A percentile compares a stretch with the other conserved stretches of the same genome.
These are phyloP conservation scores for Tethya wilhelma DNA, from an alignment of 37 sponge, comb jelly and placozoan genomes.

Conservation along the genomic window DNA sequence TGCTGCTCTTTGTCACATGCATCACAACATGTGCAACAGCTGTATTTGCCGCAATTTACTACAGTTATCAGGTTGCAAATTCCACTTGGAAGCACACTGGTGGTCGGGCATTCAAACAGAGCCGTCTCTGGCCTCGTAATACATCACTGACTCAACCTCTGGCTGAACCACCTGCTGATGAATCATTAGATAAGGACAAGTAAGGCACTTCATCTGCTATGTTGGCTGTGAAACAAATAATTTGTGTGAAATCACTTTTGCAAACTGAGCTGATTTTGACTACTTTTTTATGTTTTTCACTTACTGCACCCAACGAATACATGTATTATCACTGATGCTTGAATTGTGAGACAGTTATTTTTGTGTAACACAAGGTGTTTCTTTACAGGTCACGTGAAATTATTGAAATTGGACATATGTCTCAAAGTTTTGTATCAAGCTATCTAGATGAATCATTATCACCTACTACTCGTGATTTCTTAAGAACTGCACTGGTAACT, in stretches of 20 bases:
- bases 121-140: not conserved
- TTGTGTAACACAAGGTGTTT: not conserved
- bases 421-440: constrained; percentile 4
- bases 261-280: not conserved
- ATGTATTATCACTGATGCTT: not conserved
- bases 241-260: not conserved
- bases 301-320: not conserved
- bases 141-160: no score
- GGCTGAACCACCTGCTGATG: not conserved
- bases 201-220: constrained; percentile 15
- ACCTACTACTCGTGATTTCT: constrained; percentile 14
- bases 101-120: no score
- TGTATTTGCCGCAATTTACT: constrained; percentile 24
- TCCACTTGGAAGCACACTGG: no score
- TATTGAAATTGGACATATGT: not conserved
- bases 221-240: not conserved
- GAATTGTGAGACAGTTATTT: not conserved
- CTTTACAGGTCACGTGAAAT: constrained; percentile 2
- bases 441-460: not conserved
- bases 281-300: not conserved
- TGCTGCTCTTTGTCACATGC: constrained; percentile 39
- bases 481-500: constrained; percentile 28
- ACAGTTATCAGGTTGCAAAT: constrained; percentile 1
- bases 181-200: constrained; percentile 36
- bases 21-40: constrained; percentile 27